Percentiles rank a stretch among this genome's conserved stretches.
Evolutionary conservation across 2,888 invertebrate species (phyloP).

Genomic region (Hermaeophaga mercurialis): DNA sequence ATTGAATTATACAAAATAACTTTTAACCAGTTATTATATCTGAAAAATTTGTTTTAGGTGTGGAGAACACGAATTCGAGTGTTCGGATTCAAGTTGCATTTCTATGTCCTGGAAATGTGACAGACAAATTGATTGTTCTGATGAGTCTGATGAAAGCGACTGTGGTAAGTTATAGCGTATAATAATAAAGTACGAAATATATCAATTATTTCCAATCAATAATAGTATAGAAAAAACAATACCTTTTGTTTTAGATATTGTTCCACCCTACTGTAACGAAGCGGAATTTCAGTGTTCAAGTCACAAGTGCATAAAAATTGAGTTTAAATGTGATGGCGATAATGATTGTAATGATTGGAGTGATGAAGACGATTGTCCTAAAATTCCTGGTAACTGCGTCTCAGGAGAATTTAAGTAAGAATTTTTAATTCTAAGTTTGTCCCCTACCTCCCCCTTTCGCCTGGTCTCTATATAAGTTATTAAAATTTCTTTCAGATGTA

Average conservation of each 20-base stretch:
- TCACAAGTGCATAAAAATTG: constrained; percentile 73
- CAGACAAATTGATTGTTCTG: constrained; percentile 74
- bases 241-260: constrained; percentile 49
- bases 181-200: too few species aligned
- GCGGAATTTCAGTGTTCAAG: constrained; percentile 77
- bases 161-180: constrained; percentile 68
- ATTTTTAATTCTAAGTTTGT: background rate
- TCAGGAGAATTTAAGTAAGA: constrained; percentile 73
- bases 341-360: constrained; percentile 89
- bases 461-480: too few species aligned
- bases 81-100: constrained; percentile 75
- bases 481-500: constrained; percentile 65
- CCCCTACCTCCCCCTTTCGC: background rate
- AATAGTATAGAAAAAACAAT: background rate
- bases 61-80: constrained; percentile 73
- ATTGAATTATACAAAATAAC: too few species aligned
- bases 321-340: constrained; percentile 83
- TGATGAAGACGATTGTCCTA: constrained; percentile 79
- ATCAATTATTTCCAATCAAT: too few species aligned
- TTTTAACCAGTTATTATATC: too few species aligned
- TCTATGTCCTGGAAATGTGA: constrained; percentile 77
- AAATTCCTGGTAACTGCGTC: constrained; percentile 67
- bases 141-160: constrained; percentile 74
- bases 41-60: constrained; percentile 69
- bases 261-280: constrained; percentile 70